Evolutionary conservation across 1,140 invertebrate species (phyloP), one percentile per base, ranked within the genome.

Genomic region (Drosophila rufa): DNA sequence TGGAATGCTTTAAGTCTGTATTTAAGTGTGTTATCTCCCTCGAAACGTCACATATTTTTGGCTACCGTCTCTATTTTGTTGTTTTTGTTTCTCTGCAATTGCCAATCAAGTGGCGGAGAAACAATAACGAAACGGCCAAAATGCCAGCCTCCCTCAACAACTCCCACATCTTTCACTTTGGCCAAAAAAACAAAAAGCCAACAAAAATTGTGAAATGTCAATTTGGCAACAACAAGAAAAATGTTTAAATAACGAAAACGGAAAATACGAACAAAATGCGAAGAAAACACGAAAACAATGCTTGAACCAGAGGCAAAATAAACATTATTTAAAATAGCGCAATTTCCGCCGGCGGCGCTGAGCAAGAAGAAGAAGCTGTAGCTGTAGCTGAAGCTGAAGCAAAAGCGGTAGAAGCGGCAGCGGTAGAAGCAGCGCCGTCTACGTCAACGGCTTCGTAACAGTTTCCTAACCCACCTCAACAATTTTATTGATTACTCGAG

Each of bases 401-500:
- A 43, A 68, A 58, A 73, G 30, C 51, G 36, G 38, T 27, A 69
- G 45, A 50, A 53, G 27, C 66, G 30, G 66, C 66, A 27, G 61
- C 51, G 42, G 33, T 61, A 64, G 59, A 60, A 65, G 43, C 78
- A 57, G 36, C 61, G 33, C 40, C 36, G 64, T 55, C 59, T 62
- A 75, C 60, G 70, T 73, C 77, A 75, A 83, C 80, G 74, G 84
- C 87, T 91, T 86, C 84, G 91, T 92, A 92, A 92, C 89, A 90
- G 83, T 92, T 92, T 92, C 91, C 91, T 92, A 92, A 92, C 91
- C 91, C 91, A 92, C 91, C 91, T 92, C 91, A 92, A 92, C 91
- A 92, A 92, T 91, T 92, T 91, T 92, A 92, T 92, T 91, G 91
- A 92, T 92, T 92, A 86, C 91, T 91, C 83, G 85, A 90, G 91